phyloP scores from a whole-genome alignment of 37 sponge, comb jelly and placozoan genomes.

The Tethya wilhelma region DNA sequence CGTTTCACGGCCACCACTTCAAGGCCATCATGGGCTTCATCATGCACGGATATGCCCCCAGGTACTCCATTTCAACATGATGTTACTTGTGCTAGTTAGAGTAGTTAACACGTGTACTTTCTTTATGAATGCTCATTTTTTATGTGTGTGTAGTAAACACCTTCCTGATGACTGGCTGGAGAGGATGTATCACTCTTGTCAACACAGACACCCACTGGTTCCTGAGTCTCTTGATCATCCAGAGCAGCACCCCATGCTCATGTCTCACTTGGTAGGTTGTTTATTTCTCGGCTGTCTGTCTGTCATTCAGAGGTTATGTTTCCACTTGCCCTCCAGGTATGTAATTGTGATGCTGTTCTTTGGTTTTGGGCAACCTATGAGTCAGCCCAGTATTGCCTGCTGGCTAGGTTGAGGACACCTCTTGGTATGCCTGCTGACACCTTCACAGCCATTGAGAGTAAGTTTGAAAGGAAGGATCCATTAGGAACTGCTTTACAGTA shows the following conservation, averaged over 20 bases:
- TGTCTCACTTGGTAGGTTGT: conserved; percentile 70
- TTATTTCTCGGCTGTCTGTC: too few species aligned
- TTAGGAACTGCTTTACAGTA: too few species aligned
- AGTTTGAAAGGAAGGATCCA: conserved; percentile 11
- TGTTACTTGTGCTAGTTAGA: not conserved
- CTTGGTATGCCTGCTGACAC: conserved; percentile 90
- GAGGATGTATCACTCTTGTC: conserved; percentile 91
- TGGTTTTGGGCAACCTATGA: conserved; percentile 97
- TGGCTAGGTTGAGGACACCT: conserved; percentile 90
- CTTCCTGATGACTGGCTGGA: conserved; percentile 96
- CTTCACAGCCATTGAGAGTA: conserved; percentile 87
- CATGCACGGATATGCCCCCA: conserved; percentile 83
- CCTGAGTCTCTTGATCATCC: conserved; percentile 67
- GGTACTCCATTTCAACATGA: conserved; percentile 38
- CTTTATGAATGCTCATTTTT: not conserved
- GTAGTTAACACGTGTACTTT: not conserved
- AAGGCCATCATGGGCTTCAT: conserved; percentile 93
- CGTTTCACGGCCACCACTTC: conserved; percentile 92
- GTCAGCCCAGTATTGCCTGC: conserved; percentile 88
- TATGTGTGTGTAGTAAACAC: conserved; percentile 59
- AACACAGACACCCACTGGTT: conserved; percentile 65
- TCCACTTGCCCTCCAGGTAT: conserved; percentile 33
- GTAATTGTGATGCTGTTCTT: conserved; percentile 89
- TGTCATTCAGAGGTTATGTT: not conserved
- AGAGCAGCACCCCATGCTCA: conserved; percentile 77